phyloP scores from a whole-genome alignment of 1,140 invertebrate genomes.

The Callitettix versicolor region DNA sequence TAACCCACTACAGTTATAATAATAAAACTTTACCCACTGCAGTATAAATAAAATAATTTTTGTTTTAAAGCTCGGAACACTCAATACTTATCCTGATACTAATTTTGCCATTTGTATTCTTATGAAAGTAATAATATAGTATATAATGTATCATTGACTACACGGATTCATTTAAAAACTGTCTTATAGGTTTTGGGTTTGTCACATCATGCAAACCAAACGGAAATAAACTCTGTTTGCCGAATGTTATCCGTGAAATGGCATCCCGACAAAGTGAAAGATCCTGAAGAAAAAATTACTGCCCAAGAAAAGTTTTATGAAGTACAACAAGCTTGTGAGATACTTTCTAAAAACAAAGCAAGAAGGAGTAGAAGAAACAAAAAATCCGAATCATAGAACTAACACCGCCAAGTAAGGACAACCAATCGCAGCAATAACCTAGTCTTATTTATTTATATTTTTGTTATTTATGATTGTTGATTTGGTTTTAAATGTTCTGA shows the following conservation, averaged over 20 bases:
- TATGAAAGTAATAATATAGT: neutral
- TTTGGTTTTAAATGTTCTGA: too few species aligned
- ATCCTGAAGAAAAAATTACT: constrained; percentile 42
- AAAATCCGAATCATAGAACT: constrained; percentile 32
- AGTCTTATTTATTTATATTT: neutral
- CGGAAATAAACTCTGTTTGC: constrained; percentile 75
- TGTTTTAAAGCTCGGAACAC: too few species aligned
- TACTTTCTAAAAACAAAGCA: constrained; percentile 72
- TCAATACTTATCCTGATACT: neutral
- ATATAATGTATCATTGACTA: constrained; percentile 2
- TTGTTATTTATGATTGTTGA: neutral
- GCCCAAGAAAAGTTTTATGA: constrained; percentile 86
- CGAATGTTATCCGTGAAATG: constrained; percentile 70
- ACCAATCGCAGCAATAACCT: too few species aligned
- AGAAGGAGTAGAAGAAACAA: constrained; percentile 59
- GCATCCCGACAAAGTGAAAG: constrained; percentile 86
- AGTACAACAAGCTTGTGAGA: constrained; percentile 86
- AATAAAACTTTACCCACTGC: too few species aligned
- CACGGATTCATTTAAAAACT: too few species aligned
- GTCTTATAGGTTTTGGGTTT: constrained; percentile 60
- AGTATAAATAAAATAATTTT: too few species aligned
- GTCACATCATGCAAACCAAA: constrained; percentile 60
- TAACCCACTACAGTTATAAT: too few species aligned
- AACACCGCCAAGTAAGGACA: too few species aligned
- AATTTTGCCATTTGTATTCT: too few species aligned